These are phyloP conservation scores for Trididemnum nubilum DNA, from an alignment of 23 tunicate genomes.

Conservation along the genomic window DNA sequence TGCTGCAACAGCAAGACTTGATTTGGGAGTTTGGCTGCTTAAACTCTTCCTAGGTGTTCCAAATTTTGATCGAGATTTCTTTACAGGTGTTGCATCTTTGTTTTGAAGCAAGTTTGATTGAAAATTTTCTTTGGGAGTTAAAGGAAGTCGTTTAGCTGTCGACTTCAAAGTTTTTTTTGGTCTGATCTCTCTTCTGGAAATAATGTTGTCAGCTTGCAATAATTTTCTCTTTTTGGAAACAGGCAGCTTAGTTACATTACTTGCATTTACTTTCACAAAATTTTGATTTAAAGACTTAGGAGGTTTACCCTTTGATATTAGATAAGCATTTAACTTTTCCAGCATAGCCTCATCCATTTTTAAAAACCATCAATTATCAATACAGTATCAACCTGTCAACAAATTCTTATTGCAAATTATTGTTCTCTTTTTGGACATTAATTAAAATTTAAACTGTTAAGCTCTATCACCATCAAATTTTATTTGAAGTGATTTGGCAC, in stretches of 20 bases:
- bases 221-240: background rate
- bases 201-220: background rate
- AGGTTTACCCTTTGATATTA: conserved; percentile 49
- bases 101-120: background rate
- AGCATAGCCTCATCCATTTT: conserved; percentile 23
- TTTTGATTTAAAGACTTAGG: conserved; percentile 36
- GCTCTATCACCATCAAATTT: too few species aligned
- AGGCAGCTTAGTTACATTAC: background rate
- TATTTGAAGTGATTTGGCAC: too few species aligned
- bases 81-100: background rate
- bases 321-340: conserved; percentile 51
- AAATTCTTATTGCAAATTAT: too few species aligned
- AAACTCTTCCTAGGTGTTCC: background rate
- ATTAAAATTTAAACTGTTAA: too few species aligned
- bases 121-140: background rate
- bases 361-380: too few species aligned
- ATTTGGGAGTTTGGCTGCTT: background rate
- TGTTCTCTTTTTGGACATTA: too few species aligned
- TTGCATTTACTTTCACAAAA: conserved; percentile 29
- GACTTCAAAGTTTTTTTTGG: background rate
- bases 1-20: conserved; percentile 2
- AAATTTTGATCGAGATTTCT: background rate
- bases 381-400: too few species aligned
- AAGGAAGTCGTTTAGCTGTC: background rate
- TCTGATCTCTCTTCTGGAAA: background rate